Conservation (phyloP, 2,888 invertebrate genomes). For the Toxonevra muliebris region DNA sequence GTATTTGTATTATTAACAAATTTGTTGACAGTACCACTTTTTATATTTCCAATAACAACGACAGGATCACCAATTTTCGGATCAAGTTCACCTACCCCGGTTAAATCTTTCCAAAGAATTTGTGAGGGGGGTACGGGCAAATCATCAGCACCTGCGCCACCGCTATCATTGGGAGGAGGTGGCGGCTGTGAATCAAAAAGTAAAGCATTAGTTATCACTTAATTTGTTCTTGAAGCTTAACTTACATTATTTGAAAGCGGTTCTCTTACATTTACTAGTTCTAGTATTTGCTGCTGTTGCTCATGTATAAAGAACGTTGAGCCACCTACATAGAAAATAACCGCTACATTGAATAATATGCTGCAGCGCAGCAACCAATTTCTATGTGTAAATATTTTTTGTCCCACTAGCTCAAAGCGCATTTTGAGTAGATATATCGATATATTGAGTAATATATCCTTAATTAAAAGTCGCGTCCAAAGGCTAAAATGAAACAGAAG, state of each 20-base stretch:
- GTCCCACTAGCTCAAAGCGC: constrained; percentile 61
- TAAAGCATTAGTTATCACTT: too few relatives aligned
- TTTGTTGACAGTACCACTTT: constrained; percentile 31
- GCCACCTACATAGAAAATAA: constrained; percentile 67
- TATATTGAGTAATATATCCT: too few relatives aligned
- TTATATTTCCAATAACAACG: constrained; percentile 32
- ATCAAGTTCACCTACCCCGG: constrained; percentile 41
- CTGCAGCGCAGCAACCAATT: constrained; percentile 80
- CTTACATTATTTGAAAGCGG: too few relatives aligned
- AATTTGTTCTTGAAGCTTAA: too few relatives aligned
- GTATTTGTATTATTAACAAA: constrained; percentile 56
- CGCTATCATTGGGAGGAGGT: constrained; percentile 47
- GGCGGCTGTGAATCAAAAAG: constrained; percentile 29
- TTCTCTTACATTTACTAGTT: neutral
- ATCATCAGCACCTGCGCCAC: constrained; percentile 28
- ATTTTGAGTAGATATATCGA: constrained; percentile 38
- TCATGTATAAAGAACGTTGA: constrained; percentile 60
- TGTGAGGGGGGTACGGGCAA: constrained; percentile 20
- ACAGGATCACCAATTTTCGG: constrained; percentile 46
- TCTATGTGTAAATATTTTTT: constrained; percentile 70
- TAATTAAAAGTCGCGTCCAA: too few relatives aligned
- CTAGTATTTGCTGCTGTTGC: constrained; percentile 47
- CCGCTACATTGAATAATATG: constrained; percentile 77
- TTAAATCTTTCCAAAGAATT: too few relatives aligned
- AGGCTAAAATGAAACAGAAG: too few relatives aligned